Base-by-base conservation (phyloP, 2,797 vertebrate genomes). In the Muscicapa striata region DNA sequence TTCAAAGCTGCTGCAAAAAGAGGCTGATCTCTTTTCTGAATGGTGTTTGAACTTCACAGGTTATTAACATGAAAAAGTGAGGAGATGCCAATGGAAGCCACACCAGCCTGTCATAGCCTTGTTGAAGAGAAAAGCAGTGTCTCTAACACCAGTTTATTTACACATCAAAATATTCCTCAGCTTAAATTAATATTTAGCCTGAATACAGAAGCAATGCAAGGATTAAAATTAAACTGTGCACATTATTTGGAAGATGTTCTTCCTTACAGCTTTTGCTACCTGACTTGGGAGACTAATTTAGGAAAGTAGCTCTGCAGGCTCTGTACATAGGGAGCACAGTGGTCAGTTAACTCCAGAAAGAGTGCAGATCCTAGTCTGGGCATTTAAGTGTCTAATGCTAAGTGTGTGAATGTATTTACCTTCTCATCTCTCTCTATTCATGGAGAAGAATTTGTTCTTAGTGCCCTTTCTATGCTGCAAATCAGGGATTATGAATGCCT, bases 1-100 rank as follows among this genome's bases (percentile, higher is more conserved):
- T 88, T 96, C 94, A 96, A 93, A 95, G 87, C 79, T 87, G 51
- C 73, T 78, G 66, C 73, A 86, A 61, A 83, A 89, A 84, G 62
- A 75, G 19, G 30, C 24, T 87, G 76, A 78, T 89, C 15, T 3
- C 55, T 84, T 93, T 90, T 69, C 38, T 76, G 64, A 84, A 91
- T 27, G 46, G 46, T 83, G 26, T 81, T 95, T 89, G 79, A 86
- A 93, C 69, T 75, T 91, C 79, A 77, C 0, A 6, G 82, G n/a
- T 59, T 55, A 87, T 86, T 85, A 91, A 58, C 54, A 62, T 19
- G 46, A 69, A 77, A 86, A 87, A 83, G n/a, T 59, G 75, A 81
- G 73, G 51, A 92, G 54, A 72, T 80, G 84, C 48, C 87, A 87
- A 7, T 51, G 34, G 72, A 92, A 81, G 58, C 29, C 66, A 75